Conservation (phyloP, 1,140 invertebrate species). For the Parapsyche elsis region DNA sequence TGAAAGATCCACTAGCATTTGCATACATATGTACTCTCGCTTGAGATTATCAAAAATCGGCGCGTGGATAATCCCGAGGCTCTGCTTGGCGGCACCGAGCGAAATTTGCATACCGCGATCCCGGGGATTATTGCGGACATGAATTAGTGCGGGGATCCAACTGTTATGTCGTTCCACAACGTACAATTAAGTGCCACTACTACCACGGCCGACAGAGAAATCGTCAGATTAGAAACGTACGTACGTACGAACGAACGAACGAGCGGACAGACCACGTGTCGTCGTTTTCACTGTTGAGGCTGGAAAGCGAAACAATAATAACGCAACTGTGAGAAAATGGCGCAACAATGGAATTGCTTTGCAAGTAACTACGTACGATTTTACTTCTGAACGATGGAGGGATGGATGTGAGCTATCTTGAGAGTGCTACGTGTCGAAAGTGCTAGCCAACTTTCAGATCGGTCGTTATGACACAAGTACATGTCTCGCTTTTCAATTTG, state of each 20-base stretch:
- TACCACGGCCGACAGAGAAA: no score
- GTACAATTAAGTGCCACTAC: no score
- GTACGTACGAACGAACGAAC: not conserved
- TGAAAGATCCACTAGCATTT: no score
- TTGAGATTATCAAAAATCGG: no score
- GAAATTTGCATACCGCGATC: no score
- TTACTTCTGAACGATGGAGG: not conserved
- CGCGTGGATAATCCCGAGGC: no score
- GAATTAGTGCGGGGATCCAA: no score
- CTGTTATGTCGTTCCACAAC: no score
- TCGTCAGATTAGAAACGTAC: not conserved
- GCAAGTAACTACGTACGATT: not conserved
- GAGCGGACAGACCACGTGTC: not conserved
- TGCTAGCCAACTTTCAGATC: slow-evolving; percentile 7
- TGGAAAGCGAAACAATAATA: slow-evolving; percentile 41
- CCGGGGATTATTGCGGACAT: no score
- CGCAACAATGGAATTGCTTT: slow-evolving; percentile 3
- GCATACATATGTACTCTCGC: no score
- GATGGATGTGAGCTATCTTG: not conserved
- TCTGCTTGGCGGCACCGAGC: no score
- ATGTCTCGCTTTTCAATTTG: no score
- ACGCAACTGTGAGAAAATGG: slow-evolving; percentile 39
- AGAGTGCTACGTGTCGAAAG: slow-evolving; percentile 8
- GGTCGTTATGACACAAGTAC: not conserved
- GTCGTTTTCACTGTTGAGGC: slow-evolving; percentile 31